Conservation (phyloP, 1,140 invertebrate species). For the Lamellibrachia luymesi region DNA sequence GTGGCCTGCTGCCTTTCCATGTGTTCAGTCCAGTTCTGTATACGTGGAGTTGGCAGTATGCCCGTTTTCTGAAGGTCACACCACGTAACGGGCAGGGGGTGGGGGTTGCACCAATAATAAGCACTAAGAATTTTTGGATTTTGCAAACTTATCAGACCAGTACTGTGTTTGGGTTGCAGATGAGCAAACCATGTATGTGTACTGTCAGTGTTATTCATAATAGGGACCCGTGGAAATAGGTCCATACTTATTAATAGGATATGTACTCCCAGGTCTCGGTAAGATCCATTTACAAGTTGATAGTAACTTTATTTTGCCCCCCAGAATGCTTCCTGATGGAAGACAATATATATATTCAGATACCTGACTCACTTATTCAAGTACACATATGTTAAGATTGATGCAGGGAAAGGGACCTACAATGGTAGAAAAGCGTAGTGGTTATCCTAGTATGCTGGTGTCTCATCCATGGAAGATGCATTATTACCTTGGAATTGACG, state of each 20-base stretch:
- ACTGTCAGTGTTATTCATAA: not conserved
- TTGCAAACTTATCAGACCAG: no score
- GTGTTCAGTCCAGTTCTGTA: no score
- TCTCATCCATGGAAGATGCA: not conserved
- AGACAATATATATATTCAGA: not conserved
- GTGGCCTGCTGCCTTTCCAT: no score
- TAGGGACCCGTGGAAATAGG: not conserved
- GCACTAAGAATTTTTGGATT: no score
- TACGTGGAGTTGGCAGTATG: no score
- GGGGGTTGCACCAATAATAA: no score
- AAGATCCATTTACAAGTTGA: not conserved
- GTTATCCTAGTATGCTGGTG: not conserved
- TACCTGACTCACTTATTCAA: not conserved
- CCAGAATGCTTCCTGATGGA: not conserved
- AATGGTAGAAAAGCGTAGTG: not conserved
- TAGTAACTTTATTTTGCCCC: not conserved
- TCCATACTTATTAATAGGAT: not conserved
- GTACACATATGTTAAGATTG: not conserved
- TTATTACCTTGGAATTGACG: not conserved
- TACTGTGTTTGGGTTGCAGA: no score
- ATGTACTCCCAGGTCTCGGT: not conserved
- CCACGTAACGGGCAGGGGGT: no score
- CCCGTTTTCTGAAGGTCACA: no score
- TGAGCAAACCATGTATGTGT: no score
- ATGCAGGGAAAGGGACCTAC: not conserved